Base-by-base conservation (phyloP, 2,888 invertebrate species). In the Molorchus minor region DNA sequence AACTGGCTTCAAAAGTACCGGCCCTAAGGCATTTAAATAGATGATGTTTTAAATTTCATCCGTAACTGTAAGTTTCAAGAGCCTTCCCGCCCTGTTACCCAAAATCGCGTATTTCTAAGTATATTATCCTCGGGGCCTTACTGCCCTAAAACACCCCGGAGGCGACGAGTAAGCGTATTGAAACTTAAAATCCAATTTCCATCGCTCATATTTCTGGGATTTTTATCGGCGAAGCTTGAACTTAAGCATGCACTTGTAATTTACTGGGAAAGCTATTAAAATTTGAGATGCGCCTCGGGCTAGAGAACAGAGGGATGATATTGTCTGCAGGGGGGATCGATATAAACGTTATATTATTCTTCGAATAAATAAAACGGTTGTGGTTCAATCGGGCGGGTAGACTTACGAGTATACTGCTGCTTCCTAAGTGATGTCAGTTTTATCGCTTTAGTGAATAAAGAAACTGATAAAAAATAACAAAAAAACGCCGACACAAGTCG, bases 211-310 rank as follows among this genome's bases (percentile, higher is more conserved):
- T 54, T 54, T 54, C 43, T 49, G 40, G 47, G 47, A 58, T 54
- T 58, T 58, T 47, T 53, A 46, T 46, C 54, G 43, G 29, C 43
- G 43, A 35, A 33, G 35, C 36, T n/a, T 35, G 33, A 46, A 47
- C 20, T 41, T 38, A 54, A 58, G 47, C 47, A 54, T 51, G 49
- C 47, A 40, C 43, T 58, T 54, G 47, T 54, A 58, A 58, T 58
- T 53, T 53, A 41, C 46, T 43, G 54, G 43, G 16, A 53, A 49
- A 47, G 46, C 58, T 43, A 54, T 58, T 58, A 58, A 53, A 54
- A 47, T 53, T 21, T 46, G 41, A 36, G 30, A 10, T 35, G 19
- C 43, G 16, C 54, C 35, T 21, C 21, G 25, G 20, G 25, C 49
- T 38, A 2, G 15, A 16, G 25, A 13, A 16, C n/a, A 15, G 49